Base-by-base conservation (phyloP, 2,797 vertebrate species). In the Neosilurus mollespiculum region DNA sequence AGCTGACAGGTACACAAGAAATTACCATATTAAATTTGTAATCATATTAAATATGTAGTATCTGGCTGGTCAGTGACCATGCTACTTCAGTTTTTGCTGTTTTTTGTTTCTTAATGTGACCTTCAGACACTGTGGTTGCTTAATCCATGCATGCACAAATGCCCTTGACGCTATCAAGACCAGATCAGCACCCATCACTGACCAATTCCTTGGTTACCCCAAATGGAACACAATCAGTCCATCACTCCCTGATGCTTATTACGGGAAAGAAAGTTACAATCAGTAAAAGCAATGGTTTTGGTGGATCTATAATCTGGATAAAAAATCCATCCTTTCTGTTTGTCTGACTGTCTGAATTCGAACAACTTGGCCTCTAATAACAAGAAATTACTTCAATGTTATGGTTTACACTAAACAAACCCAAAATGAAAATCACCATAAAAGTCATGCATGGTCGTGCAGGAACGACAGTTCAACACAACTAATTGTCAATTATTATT, bases 381-480 rank as follows among this genome's bases (percentile, higher is more conserved):
- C 97, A 96, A 94, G 92, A 96, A 95, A 97, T 94, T 93, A 96
- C 95, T 95, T 95, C 96, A 88, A 94, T 93, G 95, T 97, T 95
- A 97, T 96, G 96, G 96, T 97, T 96, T 95, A 97, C 96, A 97
- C 96, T 96, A 95, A 94, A 95, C 96, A 94, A 97, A 97, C 96
- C 94, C 95, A 96, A 96, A 97, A 97, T 96, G 96, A 94, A 94
- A 96, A 95, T 92, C 96, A 94, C 95, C 93, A 96, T 97, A 96
- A 98, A 97, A 95, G 94, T 95, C 94, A 95, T 92, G 91, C 95
- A 96, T 94, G 93, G 93, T 96, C 96, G 37, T 43, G 37, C 37
- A 43, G 6, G 37, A 43, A 43, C 6, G 2, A 43, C 37, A 43
- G 37, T 43, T 43, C 37, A 43, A 43, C 37, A 43, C 37, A 43